Base-by-base conservation (phyloP, 2,888 invertebrate genomes). In the Scelioninae gen. 1 region DNA sequence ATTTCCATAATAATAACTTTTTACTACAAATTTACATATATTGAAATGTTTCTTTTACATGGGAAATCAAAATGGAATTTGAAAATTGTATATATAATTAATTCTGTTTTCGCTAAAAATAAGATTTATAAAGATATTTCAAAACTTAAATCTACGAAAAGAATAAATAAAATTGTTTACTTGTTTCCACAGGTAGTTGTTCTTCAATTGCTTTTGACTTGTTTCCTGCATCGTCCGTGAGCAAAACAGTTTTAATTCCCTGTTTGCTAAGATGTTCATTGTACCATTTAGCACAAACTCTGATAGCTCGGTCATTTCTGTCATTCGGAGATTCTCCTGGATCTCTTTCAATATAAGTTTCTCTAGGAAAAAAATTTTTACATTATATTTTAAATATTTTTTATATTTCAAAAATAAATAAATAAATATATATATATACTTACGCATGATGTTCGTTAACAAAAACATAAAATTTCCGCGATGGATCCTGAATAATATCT, bases 371-470 rank as follows among this genome's bases (percentile, higher is more conserved):
- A 60, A 83, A 49, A 43, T 32, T 23, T 23, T 23, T 23, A 23
- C 23, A 23, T n/a, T n/a, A n/a, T n/a, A n/a, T n/a, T n/a, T n/a
- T n/a, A n/a, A n/a, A n/a, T n/a, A n/a, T n/a, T n/a, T n/a, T n/a
- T n/a, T n/a, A n/a, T n/a, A n/a, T n/a, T n/a, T n/a, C n/a, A n/a
- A n/a, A n/a, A n/a, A n/a, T n/a, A n/a, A n/a, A n/a, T n/a, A n/a
- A n/a, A n/a, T n/a, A 23, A 2, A 23, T 23, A 23, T 23, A 23
- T 23, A 23, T 23, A 23, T 23, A 23, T 82, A 68, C 94, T 94
- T 94, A 98, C 98, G 95, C 96, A 92, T 98, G 98, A 93, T 98
- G 98, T 93, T 99, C 99, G 94, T 99, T 99, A 4, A 97, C 96
- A 93, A 99, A 99, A 1, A 97, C 95, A 93, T 96, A 98, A 93